These are phyloP conservation scores for Caenorhabditis sp. DNA, from an alignment of 2,888 invertebrate species.

Conservation along the genomic window DNA sequence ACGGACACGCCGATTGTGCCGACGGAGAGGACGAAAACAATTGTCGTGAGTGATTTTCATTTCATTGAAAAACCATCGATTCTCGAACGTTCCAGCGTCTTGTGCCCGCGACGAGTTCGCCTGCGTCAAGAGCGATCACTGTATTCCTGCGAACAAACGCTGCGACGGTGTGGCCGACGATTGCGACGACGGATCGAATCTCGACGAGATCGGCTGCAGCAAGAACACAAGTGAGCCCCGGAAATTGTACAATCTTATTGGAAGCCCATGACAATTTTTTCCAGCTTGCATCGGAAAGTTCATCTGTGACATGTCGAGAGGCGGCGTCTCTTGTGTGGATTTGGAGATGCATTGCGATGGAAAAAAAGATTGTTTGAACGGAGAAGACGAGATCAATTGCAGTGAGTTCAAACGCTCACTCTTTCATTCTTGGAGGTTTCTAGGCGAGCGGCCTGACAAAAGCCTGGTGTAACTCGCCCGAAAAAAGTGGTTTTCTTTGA, in stretches of 20 bases:
- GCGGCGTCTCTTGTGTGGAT: slow-evolving; percentile 72
- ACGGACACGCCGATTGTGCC: slow-evolving; percentile 75
- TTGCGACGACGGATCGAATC: slow-evolving; percentile 76
- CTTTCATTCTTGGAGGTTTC: too few relatives aligned
- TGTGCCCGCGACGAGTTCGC: slow-evolving; percentile 76
- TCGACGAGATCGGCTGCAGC: slow-evolving; percentile 77
- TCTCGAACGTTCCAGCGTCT: slow-evolving; percentile 66
- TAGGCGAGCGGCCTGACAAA: too few relatives aligned
- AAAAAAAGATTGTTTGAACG: slow-evolving; percentile 72
- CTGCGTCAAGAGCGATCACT: slow-evolving; percentile 74
- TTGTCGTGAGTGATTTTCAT: slow-evolving; percentile 70
- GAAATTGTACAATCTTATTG: neutral
- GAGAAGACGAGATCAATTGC: slow-evolving; percentile 78
- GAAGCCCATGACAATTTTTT: slow-evolving; percentile 15
- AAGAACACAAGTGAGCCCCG: slow-evolving; percentile 71
- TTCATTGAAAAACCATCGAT: neutral
- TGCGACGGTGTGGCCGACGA: slow-evolving; percentile 78
- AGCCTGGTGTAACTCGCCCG: neutral
- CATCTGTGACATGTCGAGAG: slow-evolving; percentile 70
- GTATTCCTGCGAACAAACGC: slow-evolving; percentile 73
- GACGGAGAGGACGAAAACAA: slow-evolving; percentile 78
- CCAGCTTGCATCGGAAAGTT: slow-evolving; percentile 77
- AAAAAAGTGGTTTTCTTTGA: too few relatives aligned
- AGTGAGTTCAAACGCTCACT: slow-evolving; percentile 55
- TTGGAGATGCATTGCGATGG: slow-evolving; percentile 74